Conservation (phyloP, 2,888 invertebrate genomes). For the Hetaerina titia region DNA sequence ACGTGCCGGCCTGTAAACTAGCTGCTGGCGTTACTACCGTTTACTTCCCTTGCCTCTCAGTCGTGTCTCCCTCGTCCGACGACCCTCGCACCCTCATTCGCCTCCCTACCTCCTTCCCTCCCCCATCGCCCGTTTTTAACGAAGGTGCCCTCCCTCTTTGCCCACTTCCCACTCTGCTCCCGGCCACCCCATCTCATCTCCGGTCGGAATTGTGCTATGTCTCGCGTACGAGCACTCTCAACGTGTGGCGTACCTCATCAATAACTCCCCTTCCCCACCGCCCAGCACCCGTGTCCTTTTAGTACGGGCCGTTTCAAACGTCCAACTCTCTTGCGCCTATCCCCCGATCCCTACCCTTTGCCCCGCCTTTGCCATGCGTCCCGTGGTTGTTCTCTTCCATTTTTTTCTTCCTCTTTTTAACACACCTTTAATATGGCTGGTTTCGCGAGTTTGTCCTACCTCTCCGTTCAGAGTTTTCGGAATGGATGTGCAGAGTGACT, state of each 20-base stretch:
- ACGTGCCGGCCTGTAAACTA: constrained; percentile 62
- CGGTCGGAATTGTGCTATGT: constrained; percentile 41
- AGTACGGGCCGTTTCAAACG: too few species aligned
- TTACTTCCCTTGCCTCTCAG: background rate
- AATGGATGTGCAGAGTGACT: too few species aligned
- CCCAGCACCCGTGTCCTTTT: constrained; percentile 29
- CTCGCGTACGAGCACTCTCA: constrained; percentile 19
- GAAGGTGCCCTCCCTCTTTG: too few species aligned
- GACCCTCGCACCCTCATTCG: too few species aligned
- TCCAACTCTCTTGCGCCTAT: background rate
- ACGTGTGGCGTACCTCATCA: constrained; percentile 51
- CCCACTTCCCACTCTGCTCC: background rate
- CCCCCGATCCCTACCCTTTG: background rate
- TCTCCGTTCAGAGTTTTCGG: too few species aligned
- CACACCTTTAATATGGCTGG: constrained; percentile 15
- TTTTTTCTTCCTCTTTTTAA: background rate
- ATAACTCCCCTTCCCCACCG: background rate
- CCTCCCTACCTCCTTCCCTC: too few species aligned
- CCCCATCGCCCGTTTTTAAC: too few species aligned
- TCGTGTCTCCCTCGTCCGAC: too few species aligned
- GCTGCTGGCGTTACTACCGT: constrained; percentile 61
- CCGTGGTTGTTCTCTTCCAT: background rate
- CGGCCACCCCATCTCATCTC: background rate
- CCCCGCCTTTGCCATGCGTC: too few species aligned
- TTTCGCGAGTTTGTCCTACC: background rate